Conservation (phyloP, 2,888 invertebrate genomes). For the Teinopalpus imperialis region DNA sequence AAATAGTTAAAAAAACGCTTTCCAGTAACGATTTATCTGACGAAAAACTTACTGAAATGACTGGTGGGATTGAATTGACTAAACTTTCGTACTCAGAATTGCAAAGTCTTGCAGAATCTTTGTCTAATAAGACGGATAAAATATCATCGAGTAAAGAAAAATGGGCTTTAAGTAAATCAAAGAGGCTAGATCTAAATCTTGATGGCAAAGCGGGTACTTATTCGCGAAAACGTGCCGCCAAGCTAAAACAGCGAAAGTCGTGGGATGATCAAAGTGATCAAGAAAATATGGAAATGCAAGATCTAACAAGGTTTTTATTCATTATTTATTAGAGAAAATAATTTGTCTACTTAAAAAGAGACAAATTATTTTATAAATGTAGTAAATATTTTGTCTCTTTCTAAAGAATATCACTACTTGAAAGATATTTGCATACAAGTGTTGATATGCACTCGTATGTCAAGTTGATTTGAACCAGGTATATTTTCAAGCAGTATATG, state of each 20-base stretch:
- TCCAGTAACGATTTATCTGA: conserved; percentile 57
- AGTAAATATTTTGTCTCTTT: too few relatives aligned
- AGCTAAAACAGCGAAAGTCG: conserved; percentile 79
- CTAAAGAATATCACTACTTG: too few relatives aligned
- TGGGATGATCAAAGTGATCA: conserved; percentile 89
- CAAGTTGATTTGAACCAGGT: too few relatives aligned
- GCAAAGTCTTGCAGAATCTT: conserved; percentile 68
- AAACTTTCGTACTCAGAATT: conserved; percentile 69
- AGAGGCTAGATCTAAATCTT: conserved; percentile 66
- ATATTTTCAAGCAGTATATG: too few relatives aligned
- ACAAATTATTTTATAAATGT: too few relatives aligned
- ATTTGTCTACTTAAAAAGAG: too few relatives aligned
- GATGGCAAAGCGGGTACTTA: conserved; percentile 76
- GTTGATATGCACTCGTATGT: too few relatives aligned
- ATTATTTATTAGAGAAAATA: too few relatives aligned
- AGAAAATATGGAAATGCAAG: conserved; percentile 86
- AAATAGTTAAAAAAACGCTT: conserved; percentile 25
- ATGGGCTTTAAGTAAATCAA: conserved; percentile 68
- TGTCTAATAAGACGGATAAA: conserved; percentile 62
- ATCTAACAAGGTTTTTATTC: conserved; percentile 80
- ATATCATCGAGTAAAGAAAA: conserved; percentile 73
- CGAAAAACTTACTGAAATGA: conserved; percentile 65
- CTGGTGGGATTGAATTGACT: conserved; percentile 67
- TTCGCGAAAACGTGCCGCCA: conserved; percentile 73
- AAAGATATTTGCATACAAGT: too few relatives aligned